These are phyloP conservation scores for Calonectris borealis DNA, from an alignment of 2,113 vertebrate species.

Conservation along the genomic window DNA sequence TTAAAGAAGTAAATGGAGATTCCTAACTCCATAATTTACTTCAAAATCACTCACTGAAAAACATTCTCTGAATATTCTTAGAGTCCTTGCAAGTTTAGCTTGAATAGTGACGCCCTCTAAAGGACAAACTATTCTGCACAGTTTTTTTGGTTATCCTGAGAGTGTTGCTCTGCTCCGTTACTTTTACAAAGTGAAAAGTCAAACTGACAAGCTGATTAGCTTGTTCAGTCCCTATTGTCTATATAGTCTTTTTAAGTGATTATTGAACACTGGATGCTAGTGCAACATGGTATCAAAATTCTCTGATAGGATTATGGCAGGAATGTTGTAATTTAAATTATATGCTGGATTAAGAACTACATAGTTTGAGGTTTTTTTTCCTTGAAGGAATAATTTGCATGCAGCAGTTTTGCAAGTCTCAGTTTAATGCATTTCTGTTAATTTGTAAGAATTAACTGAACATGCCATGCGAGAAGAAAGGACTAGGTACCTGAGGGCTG, in stretches of 20 bases:
- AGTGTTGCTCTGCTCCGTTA: not conserved
- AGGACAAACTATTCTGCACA: not conserved
- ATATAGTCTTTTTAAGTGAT: not conserved
- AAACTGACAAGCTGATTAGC: not conserved
- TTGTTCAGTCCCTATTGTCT: not conserved
- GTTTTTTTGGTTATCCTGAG: not conserved
- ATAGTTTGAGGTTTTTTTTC: not conserved
- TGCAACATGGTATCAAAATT: not conserved
- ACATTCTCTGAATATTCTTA: not conserved
- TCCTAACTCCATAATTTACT: not conserved
- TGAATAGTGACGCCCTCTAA: not conserved
- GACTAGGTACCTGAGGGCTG: not conserved
- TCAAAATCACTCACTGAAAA: not conserved
- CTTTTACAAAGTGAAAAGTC: not conserved
- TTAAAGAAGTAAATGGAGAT: not conserved
- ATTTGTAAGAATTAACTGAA: not conserved
- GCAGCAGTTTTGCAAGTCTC: not conserved
- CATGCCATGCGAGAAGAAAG: not conserved
- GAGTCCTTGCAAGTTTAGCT: not conserved
- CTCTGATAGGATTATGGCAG: not conserved
- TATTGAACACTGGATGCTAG: not conserved
- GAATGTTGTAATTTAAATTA: not conserved
- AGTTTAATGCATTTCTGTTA: not conserved
- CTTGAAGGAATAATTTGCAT: not conserved
- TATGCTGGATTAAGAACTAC: not conserved